Evolutionary conservation across 2,797 vertebrate species (phyloP), one percentile per base, ranked within the genome.

Genomic region (Knipowitschia caucasica): DNA sequence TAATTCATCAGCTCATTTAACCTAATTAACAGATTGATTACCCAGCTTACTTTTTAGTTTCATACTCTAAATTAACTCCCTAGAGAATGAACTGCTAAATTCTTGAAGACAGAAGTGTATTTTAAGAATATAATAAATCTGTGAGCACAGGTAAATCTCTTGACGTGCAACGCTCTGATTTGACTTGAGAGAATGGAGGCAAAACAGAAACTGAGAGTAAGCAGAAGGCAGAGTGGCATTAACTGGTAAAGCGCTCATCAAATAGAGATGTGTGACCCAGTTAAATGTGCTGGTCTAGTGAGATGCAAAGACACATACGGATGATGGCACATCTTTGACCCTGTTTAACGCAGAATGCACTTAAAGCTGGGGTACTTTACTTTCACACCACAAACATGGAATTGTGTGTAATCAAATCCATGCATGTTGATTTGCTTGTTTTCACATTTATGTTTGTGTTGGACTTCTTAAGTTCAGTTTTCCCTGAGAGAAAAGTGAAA

Each of bases 231-330:
- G 75, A 71, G 60, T 70, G 75, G 53, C 67, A 71, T 69, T 72
- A 72, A 78, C 75, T 73, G 61, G 59, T 72, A 50, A 73, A 65
- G 56, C 59, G 64, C 72, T 87, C 80, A 86, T 86, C 74, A 84
- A 88, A 82, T 72, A 84, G 63, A 81, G 47, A 86, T 85, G 80
- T 50, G 56, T 88, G 86, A 85, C 86, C 86, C 77, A 88, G 71
- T 86, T 86, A 77, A 75, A 82, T 64, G 20, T 76, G 67, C 76
- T 69, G 63, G 71, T 75, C 61, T 78, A 7, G 64, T 67, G 50
- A 59, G 69, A 70, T 12, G 38, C 62, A 44, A 31, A 61, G 47
- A 62, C 33, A 44, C 49, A 65, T 56, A 64, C 50, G 39, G 56
- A 67, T 50, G 31, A 65, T 69, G 61, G 56, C 18, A 69, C 56